phyloP scores from a whole-genome alignment of 2,888 invertebrate species.

The Elysia crispata region DNA sequence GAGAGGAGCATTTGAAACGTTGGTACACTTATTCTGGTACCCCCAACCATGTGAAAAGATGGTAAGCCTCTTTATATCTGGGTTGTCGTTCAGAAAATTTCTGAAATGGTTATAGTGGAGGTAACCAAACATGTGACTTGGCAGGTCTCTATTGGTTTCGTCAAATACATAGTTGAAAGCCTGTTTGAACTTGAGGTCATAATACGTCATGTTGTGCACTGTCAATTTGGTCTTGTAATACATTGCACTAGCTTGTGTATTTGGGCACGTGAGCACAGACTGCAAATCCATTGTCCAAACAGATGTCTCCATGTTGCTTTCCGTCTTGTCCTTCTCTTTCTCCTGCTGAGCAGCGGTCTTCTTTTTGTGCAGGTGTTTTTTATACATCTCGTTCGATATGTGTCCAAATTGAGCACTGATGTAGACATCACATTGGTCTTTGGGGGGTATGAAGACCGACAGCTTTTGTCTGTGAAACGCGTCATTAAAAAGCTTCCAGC shows the following conservation, averaged over 20 bases:
- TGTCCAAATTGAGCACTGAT: background rate
- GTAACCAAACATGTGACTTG: background rate
- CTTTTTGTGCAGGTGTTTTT: background rate
- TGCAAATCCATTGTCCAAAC: conserved; percentile 36
- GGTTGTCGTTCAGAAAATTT: background rate
- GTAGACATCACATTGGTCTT: conserved; percentile 29
- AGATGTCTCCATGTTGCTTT: background rate
- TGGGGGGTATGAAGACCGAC: conserved; percentile 10
- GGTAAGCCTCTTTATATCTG: background rate
- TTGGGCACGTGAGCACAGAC: conserved; percentile 21
- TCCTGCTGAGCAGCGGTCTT: background rate
- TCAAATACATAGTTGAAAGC: background rate
- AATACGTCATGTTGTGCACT: conserved; percentile 11
- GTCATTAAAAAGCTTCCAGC: background rate
- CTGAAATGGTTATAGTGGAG: background rate
- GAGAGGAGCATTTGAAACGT: background rate
- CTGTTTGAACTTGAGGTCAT: background rate
- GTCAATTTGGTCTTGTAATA: conserved; percentile 17
- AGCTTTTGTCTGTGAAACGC: background rate
- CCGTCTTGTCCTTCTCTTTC: background rate
- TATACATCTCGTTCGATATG: background rate
- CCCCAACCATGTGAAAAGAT: background rate
- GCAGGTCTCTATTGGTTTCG: background rate
- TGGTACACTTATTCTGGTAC: background rate
- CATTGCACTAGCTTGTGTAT: conserved; percentile 9